Evolutionary conservation across 2,113 vertebrate genomes (phyloP), one percentile per base, ranked within the genome.

Genomic region (Bagarius yarrelli): DNA sequence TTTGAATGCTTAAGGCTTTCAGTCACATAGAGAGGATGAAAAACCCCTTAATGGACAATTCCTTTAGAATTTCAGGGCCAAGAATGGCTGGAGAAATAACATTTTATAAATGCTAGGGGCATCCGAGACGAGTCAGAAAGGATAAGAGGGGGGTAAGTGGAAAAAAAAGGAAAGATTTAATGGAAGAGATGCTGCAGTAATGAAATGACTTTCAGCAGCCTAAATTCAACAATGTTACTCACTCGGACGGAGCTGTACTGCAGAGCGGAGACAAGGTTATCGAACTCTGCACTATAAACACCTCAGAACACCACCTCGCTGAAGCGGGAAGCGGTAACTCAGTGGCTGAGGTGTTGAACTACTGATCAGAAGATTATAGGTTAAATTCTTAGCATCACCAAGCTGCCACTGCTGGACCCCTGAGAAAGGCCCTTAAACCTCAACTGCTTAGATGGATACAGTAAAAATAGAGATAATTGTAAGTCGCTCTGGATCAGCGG

Each of bases 61-160:
- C 27, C 76, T 60, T 84, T 74, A 63, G 75, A 82, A 80, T 82
- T 82, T 67, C 50, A 83, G 74, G 79, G 55, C 76, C 76, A 53
- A 44, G 36, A 47, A 40, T 11, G 21, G 52, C 27, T 71, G 50
- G 40, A 81, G 73, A 73, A 81, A 60, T 64, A 80, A 8, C 27
- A 56, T 79, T 80, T 73, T 47, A 64, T 61, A 70, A 79, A 64
- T 76, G 75, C 60, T 78, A 18, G 23, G 72, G 71, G 63, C 67
- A 25, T 18, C 63, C 4, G n/a, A 50, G 32, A 25, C 16, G 53
- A 52, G 57, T 36, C 36, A 9, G 40, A 40, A 18, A 19, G 32
- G 36, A 69, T 73, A 21, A 82, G 80, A 67, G 27, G 6, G 30
- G 32, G 25, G 32, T 23, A 44, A 36, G 2, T 1, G 9, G 23